phyloP scores from a whole-genome alignment of 2,888 invertebrate genomes.

The Xestia xanthographa region DNA sequence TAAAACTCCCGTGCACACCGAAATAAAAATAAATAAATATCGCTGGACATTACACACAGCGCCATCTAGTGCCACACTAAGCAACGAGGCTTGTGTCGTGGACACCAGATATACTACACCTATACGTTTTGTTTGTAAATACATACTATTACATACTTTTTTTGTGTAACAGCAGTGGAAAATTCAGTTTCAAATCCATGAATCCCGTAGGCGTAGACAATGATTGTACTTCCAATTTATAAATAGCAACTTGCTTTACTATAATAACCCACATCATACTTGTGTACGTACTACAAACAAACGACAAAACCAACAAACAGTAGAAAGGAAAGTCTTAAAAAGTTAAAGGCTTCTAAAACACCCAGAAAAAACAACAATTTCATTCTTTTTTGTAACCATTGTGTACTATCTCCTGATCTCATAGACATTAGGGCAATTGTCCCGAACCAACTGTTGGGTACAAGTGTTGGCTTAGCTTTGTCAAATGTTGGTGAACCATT shows the following conservation, averaged over 20 bases:
- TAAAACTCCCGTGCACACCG: neutral
- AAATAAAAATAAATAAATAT: too few relatives aligned
- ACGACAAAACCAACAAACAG: constrained; percentile 14
- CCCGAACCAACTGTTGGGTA: constrained; percentile 29
- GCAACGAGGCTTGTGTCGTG: too few relatives aligned
- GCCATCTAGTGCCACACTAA: too few relatives aligned
- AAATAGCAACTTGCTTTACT: too few relatives aligned
- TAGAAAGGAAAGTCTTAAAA: constrained; percentile 22
- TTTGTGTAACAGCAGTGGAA: too few relatives aligned
- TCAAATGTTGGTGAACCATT: constrained; percentile 46
- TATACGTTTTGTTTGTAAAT: too few relatives aligned
- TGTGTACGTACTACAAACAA: neutral
- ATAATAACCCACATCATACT: neutral
- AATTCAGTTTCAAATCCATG: too few relatives aligned
- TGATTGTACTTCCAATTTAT: too few relatives aligned
- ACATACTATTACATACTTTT: too few relatives aligned
- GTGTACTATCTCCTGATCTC: constrained; percentile 59
- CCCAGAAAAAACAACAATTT: constrained; percentile 27
- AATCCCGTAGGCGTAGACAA: too few relatives aligned
- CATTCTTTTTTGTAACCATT: constrained; percentile 38
- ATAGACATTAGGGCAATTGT: constrained; percentile 53
- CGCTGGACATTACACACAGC: too few relatives aligned
- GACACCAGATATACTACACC: too few relatives aligned
- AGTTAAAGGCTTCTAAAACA: constrained; percentile 34
- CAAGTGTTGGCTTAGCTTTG: constrained; percentile 59